Conservation (phyloP, 2,888 invertebrate genomes). For the Stenurella melanura region DNA sequence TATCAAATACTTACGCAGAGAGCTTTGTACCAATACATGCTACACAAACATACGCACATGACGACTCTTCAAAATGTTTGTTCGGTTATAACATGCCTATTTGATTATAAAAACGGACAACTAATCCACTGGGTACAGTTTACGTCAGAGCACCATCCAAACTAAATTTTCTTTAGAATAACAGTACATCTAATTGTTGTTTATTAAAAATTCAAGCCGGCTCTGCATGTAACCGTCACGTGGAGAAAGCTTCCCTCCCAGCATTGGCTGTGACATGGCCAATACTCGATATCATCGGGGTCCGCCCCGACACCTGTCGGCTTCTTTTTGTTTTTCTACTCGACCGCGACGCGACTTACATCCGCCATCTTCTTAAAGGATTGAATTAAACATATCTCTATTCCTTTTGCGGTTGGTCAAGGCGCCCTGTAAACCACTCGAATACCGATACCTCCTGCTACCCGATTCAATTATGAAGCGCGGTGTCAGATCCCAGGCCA, state of each 20-base stretch:
- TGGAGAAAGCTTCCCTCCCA: constrained; percentile 48
- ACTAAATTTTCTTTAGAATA: neutral
- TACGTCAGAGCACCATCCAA: neutral
- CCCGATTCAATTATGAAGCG: constrained; percentile 17
- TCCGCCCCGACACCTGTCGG: constrained; percentile 63
- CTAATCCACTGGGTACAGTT: neutral
- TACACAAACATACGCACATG: too few species aligned
- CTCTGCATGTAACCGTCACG: constrained; percentile 30
- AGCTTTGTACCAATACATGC: too few species aligned
- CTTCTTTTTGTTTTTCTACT: constrained; percentile 63
- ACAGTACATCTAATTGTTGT: neutral
- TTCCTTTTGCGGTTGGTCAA: constrained; percentile 56
- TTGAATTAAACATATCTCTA: constrained; percentile 63
- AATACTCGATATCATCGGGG: constrained; percentile 62
- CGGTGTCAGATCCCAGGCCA: neutral
- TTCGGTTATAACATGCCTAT: too few species aligned
- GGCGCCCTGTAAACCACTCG: constrained; percentile 34
- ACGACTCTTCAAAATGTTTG: too few species aligned
- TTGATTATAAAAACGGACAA: too few species aligned
- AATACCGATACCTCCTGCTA: constrained; percentile 11
- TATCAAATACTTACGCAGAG: too few species aligned
- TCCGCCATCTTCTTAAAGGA: constrained; percentile 64
- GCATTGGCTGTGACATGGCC: constrained; percentile 69
- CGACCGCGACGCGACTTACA: constrained; percentile 45
- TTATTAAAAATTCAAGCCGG: constrained; percentile 8